phyloP scores from a whole-genome alignment of 2,113 vertebrate genomes.

The Erinaceus europaeus region DNA sequence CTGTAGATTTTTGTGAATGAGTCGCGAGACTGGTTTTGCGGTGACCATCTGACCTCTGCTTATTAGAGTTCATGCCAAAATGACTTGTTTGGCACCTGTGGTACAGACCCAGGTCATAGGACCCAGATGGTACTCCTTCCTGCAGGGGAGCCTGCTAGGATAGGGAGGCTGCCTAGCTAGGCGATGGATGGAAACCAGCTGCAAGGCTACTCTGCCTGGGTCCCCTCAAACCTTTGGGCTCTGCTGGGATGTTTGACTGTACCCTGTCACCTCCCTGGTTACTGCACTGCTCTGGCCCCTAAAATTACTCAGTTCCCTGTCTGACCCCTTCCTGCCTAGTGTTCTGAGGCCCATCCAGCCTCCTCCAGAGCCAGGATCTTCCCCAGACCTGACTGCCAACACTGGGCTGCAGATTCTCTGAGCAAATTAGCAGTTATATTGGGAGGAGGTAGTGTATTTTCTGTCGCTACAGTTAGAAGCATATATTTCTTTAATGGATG shows the following conservation, averaged over 20 bases:
- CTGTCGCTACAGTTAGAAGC: not conserved
- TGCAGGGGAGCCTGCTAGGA: not conserved
- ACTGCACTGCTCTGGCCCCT: not conserved
- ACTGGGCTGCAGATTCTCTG: not conserved
- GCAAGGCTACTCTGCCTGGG: not conserved
- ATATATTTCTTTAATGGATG: not conserved
- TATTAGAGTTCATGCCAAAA: not conserved
- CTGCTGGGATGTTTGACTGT: not conserved
- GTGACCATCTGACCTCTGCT: not conserved
- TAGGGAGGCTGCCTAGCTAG: not conserved
- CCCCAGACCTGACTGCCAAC: not conserved
- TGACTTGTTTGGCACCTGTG: not conserved
- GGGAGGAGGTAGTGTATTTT: not conserved
- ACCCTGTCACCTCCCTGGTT: not conserved
- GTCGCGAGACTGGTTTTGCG: not conserved
- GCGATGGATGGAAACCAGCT: not conserved
- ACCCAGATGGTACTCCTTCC: not conserved
- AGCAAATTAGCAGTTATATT: not conserved
- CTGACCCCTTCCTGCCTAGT: not conserved
- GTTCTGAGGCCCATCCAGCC: not conserved
- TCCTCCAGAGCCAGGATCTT: not conserved
- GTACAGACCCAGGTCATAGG: not conserved
- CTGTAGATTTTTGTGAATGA: not conserved
- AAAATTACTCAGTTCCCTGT: not conserved
- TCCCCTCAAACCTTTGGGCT: constrained; percentile 5